Evolutionary conservation across 2,888 invertebrate species (phyloP), one percentile per base, ranked within the genome.

Genomic region (Lasioglossum leucozonium): DNA sequence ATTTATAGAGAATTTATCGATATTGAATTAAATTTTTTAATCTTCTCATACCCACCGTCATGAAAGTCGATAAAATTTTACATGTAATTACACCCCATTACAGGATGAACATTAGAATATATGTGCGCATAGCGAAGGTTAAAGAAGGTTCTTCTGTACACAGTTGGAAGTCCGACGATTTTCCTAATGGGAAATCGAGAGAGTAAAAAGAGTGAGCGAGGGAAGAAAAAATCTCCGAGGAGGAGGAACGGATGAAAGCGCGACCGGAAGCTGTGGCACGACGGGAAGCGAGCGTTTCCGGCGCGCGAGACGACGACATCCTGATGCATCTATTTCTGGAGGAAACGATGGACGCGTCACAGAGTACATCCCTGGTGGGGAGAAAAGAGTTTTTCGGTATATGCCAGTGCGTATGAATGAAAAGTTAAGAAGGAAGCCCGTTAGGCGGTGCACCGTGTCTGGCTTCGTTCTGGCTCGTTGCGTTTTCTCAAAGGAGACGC

Each of bases 201-300:
- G 47, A 22, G 4, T 34, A n/a, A 69, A 62, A 55, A 37, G 44
- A n/a, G 26, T 22, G 18, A n/a, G 18, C 26, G 1, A n/a, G 18
- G 34, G 18, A 34, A 77, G 44, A 51, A 16, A 71, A 71, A 71
- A 42, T 26, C 13, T 37, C 22, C 37, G 26, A 16, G 62, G 47
- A 42, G 30, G 58, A 42, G 30, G 44, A 62, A 79, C 42, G 58
- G 73, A 77, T 44, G 81, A 44, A 37, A 55, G 30, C 44, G 77
- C 69, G 62, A 79, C 76, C 73, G 88, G 85, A 88, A 88, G 81
- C 80, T 81, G n/a, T n/a, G 80, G 40, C 47, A 18, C 81, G 88
- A 89, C 82, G 85, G 88, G 89, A 89, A 89, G 88, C 86, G 82
- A 73, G 55, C 73, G 87, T 84, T 89, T 89, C 89, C 89, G 87